Evolutionary conservation across 2,888 invertebrate genomes (phyloP).

Genomic region (Ophion obscuratus): DNA sequence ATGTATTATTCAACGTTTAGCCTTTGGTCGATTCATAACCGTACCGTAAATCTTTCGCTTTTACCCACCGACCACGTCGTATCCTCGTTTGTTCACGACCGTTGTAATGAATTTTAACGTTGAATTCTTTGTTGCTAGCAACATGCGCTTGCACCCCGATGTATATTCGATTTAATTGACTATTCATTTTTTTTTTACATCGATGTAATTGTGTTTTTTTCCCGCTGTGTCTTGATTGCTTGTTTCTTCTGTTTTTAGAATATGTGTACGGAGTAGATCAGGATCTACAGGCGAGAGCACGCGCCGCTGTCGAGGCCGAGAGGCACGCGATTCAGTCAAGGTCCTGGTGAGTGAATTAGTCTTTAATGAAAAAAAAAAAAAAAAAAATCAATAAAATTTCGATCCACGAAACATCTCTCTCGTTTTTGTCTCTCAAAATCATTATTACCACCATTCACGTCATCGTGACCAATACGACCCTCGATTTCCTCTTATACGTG

Average conservation of each 20-base stretch:
- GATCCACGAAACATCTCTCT: neutral
- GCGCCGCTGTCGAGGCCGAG: conserved; percentile 82
- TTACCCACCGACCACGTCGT: neutral
- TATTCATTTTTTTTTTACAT: neutral
- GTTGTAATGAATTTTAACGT: neutral
- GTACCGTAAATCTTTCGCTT: conserved; percentile 15
- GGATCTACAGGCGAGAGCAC: conserved; percentile 82
- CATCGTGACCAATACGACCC: neutral
- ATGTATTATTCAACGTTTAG: conserved; percentile 15
- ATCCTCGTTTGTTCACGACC: neutral
- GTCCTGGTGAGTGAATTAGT: conserved; percentile 73
- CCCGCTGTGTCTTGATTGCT: neutral
- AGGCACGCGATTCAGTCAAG: conserved; percentile 77
- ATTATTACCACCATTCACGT: neutral
- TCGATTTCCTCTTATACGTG: neutral
- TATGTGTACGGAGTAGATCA: conserved; percentile 81
- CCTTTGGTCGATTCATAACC: neutral
- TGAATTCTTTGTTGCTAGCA: neutral
- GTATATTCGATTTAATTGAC: neutral
- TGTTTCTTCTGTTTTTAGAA: conserved; percentile 73
- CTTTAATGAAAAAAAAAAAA: neutral
- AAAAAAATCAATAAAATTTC: conserved; percentile 10
- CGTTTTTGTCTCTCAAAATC: neutral
- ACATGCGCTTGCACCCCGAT: neutral
- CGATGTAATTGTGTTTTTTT: neutral